phyloP scores from a whole-genome alignment of 2,113 vertebrate genomes.

The Festucalex cinctus region DNA sequence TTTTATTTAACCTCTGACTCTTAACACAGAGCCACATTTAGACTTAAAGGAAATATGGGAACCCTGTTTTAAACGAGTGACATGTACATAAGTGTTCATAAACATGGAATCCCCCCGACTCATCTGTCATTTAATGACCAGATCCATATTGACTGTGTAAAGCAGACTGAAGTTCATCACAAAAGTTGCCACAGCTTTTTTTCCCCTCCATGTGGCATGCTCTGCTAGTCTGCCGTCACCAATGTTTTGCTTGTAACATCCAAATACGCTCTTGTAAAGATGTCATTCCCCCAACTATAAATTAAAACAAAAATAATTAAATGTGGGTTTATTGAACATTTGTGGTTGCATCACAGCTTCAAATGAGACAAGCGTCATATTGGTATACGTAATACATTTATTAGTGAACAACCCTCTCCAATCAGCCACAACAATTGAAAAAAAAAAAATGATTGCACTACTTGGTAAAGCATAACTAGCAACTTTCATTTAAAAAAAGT shows the following conservation, averaged over 20 bases:
- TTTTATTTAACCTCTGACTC: neutral
- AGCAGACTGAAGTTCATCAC: conserved; percentile 60
- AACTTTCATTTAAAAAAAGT: conserved; percentile 99
- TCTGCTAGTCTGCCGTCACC: conserved; percentile 79
- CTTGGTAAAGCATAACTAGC: conserved; percentile 99
- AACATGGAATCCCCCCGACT: conserved; percentile 55
- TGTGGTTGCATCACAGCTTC: neutral
- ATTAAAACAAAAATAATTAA: conserved; percentile 71
- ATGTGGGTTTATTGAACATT: conserved; percentile 54
- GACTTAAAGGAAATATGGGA: conserved; percentile 48
- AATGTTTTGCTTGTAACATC: conserved; percentile 73
- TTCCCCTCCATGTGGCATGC: conserved; percentile 68
- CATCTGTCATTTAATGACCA: conserved; percentile 73
- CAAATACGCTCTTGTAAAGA: conserved; percentile 75
- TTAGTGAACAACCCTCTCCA: conserved; percentile 99
- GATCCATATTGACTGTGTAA: conserved; percentile 66
- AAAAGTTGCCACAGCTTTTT: conserved; percentile 65
- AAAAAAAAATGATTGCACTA: conserved; percentile 99
- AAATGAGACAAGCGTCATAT: conserved; percentile 7
- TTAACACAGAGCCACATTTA: conserved; percentile 18
- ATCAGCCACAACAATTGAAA: conserved; percentile 99
- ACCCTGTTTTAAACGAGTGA: conserved; percentile 67
- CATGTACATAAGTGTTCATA: conserved; percentile 77
- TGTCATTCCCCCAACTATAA: conserved; percentile 82
- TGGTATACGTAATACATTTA: conserved; percentile 99